phyloP scores from a whole-genome alignment of 2,888 invertebrate species.

The Xanthostigma xanthostigma region DNA sequence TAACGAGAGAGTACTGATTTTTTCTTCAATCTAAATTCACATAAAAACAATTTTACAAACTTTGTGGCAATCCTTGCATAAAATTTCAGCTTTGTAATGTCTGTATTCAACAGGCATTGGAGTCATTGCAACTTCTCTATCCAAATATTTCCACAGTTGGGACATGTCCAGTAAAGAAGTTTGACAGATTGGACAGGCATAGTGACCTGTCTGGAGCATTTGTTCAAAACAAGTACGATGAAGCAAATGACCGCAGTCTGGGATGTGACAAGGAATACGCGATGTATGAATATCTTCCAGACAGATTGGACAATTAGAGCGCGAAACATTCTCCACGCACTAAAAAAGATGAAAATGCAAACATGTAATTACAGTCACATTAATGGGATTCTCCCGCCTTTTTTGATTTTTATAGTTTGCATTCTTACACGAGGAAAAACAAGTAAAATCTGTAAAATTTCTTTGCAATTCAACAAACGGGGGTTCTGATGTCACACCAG shows the following conservation, averaged over 20 bases:
- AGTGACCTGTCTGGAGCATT: slow-evolving; percentile 59
- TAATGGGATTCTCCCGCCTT: too few relatives aligned
- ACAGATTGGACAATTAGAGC: slow-evolving; percentile 79
- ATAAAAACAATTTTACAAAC: slow-evolving; percentile 28
- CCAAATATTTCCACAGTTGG: slow-evolving; percentile 66
- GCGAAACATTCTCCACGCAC: slow-evolving; percentile 83
- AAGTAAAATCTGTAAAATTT: too few relatives aligned
- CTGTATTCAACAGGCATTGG: slow-evolving; percentile 76
- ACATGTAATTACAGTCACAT: too few relatives aligned
- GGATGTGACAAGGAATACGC: slow-evolving; percentile 76
- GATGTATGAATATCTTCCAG: slow-evolving; percentile 85
- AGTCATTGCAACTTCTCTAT: slow-evolving; percentile 65
- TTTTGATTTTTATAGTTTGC: too few relatives aligned
- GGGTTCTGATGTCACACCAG: too few relatives aligned
- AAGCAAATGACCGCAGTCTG: slow-evolving; percentile 75
- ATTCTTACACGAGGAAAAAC: too few relatives aligned
- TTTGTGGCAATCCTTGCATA: slow-evolving; percentile 87
- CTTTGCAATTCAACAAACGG: too few relatives aligned
- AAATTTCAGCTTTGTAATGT: slow-evolving; percentile 63
- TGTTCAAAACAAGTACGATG: slow-evolving; percentile 77
- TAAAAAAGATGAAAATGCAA: slow-evolving; percentile 26
- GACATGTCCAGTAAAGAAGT: slow-evolving; percentile 80
- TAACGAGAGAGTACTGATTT: too few relatives aligned
- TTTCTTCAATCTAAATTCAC: too few relatives aligned
- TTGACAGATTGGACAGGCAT: slow-evolving; percentile 79